Conservation (phyloP, 2,888 invertebrate species). For the Pristionchus arcanus region DNA sequence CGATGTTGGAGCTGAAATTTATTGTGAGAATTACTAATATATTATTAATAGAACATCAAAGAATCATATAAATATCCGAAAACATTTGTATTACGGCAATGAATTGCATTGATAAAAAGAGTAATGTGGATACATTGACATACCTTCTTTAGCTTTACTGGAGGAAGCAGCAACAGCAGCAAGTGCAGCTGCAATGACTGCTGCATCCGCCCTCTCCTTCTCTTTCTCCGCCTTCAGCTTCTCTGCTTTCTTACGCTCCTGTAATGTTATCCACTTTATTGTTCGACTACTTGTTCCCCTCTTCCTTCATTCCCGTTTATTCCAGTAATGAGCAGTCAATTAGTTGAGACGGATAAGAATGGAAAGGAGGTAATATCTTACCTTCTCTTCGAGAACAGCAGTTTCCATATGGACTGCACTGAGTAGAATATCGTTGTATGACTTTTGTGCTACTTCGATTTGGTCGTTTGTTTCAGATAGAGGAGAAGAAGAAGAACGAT, state of each 20-base stretch:
- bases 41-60: too few relatives aligned
- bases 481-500: conserved; percentile 6
- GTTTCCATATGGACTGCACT: conserved; percentile 15
- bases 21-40: not conserved
- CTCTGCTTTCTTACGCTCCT: conserved; percentile 15
- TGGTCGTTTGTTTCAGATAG: not conserved
- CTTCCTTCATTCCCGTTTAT: too few relatives aligned
- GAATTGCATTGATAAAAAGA: too few relatives aligned
- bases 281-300: too few relatives aligned
- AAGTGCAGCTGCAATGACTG: not conserved
- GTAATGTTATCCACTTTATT: not conserved
- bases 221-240: too few relatives aligned
- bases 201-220: not conserved
- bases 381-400: conserved; percentile 28
- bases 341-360: not conserved
- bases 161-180: not conserved
- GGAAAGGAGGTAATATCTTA: not conserved
- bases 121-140: not conserved
- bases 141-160: not conserved
- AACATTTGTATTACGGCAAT: not conserved
- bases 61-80: not conserved
- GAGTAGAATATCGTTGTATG: conserved; percentile 46
- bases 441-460: conserved; percentile 6
- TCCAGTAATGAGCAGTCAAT: too few relatives aligned
- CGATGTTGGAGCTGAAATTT: not conserved